These are phyloP conservation scores for Scaptomyza reducta DNA, from an alignment of 2,888 invertebrate species.

Conservation along the genomic window DNA sequence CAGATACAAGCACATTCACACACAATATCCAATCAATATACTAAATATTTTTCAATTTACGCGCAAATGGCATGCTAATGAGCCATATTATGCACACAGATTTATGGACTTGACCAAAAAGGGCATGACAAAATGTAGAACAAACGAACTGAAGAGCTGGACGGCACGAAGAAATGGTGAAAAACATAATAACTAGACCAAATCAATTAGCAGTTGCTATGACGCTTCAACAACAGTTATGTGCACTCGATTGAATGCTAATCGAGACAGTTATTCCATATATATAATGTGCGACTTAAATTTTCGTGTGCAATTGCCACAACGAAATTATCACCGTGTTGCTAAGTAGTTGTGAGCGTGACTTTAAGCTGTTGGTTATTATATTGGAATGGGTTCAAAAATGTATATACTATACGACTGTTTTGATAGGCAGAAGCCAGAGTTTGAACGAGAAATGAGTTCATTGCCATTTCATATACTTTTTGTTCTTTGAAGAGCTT, in stretches of 20 bases:
- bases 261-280: slow-evolving; percentile 45
- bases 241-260: slow-evolving; percentile 70
- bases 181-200: slow-evolving; percentile 46
- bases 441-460: neutral
- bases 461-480: neutral
- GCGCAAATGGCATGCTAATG: slow-evolving; percentile 49
- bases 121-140: slow-evolving; percentile 25
- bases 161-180: neutral
- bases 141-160: slow-evolving; percentile 27
- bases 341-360: slow-evolving; percentile 49
- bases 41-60: slow-evolving; percentile 53
- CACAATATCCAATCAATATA: slow-evolving; percentile 19
- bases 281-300: slow-evolving; percentile 12
- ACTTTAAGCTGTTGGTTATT: slow-evolving; percentile 8
- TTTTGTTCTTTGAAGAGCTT: neutral
- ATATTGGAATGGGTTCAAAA: neutral
- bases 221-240: slow-evolving; percentile 63
- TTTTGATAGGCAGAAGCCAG: neutral
- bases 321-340: slow-evolving; percentile 38
- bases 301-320: slow-evolving; percentile 30
- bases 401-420: neutral
- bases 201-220: slow-evolving; percentile 68
- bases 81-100: slow-evolving; percentile 34
- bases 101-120: slow-evolving; percentile 28
- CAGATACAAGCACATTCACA: slow-evolving; percentile 1